phyloP scores from a whole-genome alignment of 1,140 invertebrate genomes.

The Neuroterus valhalla region DNA sequence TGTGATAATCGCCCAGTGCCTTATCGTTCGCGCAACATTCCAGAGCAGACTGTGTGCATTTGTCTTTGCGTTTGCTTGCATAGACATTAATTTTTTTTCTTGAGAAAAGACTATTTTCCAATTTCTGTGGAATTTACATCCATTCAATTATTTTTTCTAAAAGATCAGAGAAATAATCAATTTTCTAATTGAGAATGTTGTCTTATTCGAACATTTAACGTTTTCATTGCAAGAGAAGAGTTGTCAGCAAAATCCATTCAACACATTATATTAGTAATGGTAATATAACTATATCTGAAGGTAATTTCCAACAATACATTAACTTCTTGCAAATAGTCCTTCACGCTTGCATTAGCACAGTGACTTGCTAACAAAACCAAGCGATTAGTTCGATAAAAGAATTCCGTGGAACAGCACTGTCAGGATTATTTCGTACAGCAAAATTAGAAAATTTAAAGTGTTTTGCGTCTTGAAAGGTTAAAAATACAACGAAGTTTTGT shows the following conservation, averaged over 20 bases:
- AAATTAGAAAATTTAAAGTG: neutral
- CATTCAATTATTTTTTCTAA: too few species aligned
- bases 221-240: too few species aligned
- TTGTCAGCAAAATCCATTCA: neutral
- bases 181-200: too few species aligned
- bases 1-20: neutral
- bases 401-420: neutral
- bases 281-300: neutral
- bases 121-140: too few species aligned
- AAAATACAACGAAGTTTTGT: neutral
- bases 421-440: neutral
- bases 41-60: neutral
- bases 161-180: too few species aligned
- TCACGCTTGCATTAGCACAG: constrained; percentile 3
- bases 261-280: neutral
- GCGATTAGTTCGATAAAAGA: constrained; percentile 2
- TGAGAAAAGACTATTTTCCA: too few species aligned
- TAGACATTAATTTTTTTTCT: neutral
- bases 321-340: neutral
- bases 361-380: neutral
- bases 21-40: neutral
- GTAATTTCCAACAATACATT: constrained; percentile 1
- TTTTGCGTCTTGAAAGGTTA: neutral
- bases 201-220: too few species aligned
- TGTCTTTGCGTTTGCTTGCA: neutral